Base-by-base conservation (phyloP, 2,797 vertebrate genomes). In the Chelon auratus region DNA sequence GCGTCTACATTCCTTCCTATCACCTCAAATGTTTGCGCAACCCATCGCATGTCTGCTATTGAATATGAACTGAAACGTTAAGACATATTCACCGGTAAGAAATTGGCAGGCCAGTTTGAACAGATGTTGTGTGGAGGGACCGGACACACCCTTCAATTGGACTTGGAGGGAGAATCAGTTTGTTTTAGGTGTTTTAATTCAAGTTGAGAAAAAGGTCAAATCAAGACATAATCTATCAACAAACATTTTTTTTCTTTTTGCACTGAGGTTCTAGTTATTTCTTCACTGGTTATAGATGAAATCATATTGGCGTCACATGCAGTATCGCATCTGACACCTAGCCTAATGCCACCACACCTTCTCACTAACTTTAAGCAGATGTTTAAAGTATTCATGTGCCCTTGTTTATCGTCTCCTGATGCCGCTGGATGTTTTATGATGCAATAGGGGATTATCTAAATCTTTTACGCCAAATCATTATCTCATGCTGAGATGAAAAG, bases 81-180 rank as follows among this genome's bases (percentile, higher is more conserved):
- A 55, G 48, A 63, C 26, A 36, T 53, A 73, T 72, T 64, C 13
- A 24, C 14, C n/a, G 48, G 10, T 7, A 18, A 22, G 66, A 69
- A 68, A 50, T 52, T 47, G 37, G 9, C 14, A 7, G 22, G 43
- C 14, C 6, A 0, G 50, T 56, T 57, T 26, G 39, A 82, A 64
- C 53, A 62, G 61, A 73, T 50, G 56, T 5, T 8, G 30, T 40
- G 45, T 53, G 72, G 20, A 72, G 55, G 30, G 10, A n/a, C 11
- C 11, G 33, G 30, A 54, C 33, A 55, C 62, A 57, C 62, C 39
- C 18, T 70, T 64, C 45, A 61, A 61, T 68, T 55, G 59, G 26
- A 70, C 14, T 39, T 37, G 5, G 22, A 20, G 22, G 12, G 9
- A 9, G n/a, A 18, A 15, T 43, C 15, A 2, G 8, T 47, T 12